Percentiles rank a stretch among this genome's conserved stretches.
Conservation (phyloP, 2,888 invertebrate genomes). For the Tinea trinotella region DNA sequence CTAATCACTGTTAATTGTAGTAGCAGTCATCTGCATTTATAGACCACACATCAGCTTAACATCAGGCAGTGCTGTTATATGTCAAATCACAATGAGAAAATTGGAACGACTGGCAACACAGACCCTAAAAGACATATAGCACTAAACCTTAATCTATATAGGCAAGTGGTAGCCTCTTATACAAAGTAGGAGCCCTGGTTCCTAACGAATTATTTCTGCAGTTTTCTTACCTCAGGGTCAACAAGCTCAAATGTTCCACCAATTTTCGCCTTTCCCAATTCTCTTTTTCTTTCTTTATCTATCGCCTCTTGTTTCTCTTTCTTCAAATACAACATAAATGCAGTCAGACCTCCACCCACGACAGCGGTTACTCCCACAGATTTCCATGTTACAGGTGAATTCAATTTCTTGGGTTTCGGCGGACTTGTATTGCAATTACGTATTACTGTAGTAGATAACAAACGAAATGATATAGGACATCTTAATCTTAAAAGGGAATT, state of each 20-base stretch:
- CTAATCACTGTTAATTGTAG: no score
- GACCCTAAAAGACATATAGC: no score
- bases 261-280: constrained; percentile 92
- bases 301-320: constrained; percentile 83
- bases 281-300: constrained; percentile 81
- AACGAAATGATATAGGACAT: constrained; percentile 34
- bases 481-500: constrained; percentile 43
- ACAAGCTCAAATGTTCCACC: constrained; percentile 94
- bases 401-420: not conserved
- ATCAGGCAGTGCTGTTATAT: no score
- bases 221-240: constrained; percentile 75
- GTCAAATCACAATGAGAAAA: no score
- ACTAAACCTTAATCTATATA: no score
- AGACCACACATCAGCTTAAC: no score
- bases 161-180: no score
- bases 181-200: not conserved
- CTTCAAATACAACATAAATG: constrained; percentile 84
- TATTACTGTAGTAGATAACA: constrained; percentile 38
- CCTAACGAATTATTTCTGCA: constrained; percentile 25
- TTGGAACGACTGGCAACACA: no score
- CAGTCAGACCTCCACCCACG: constrained; percentile 77
- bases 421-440: not conserved
- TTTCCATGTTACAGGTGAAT: constrained; percentile 87
- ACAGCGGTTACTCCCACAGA: constrained; percentile 77
- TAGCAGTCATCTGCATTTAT: no score